These are phyloP conservation scores for Chrysolina americana DNA, from an alignment of 2,888 invertebrate genomes.

Conservation along the genomic window DNA sequence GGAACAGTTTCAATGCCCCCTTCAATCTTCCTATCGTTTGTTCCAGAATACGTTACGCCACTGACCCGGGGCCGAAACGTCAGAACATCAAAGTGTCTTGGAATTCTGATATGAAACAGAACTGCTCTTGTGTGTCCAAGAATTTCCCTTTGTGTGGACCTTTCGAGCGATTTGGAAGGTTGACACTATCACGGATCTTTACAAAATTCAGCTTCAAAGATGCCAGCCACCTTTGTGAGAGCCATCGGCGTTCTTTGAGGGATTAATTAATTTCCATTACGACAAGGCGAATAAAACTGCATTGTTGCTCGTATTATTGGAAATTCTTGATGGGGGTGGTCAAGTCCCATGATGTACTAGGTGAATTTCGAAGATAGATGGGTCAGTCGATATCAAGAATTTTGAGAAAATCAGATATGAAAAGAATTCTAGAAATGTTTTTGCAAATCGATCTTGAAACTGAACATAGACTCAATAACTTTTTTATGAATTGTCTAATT, in stretches of 20 bases:
- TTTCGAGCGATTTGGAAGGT: conserved; percentile 22
- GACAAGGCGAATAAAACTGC: neutral
- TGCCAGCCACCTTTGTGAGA: neutral
- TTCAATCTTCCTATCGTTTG: neutral
- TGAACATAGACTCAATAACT: too few relatives aligned
- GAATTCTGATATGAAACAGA: conserved; percentile 45
- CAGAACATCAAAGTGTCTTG: conserved; percentile 43
- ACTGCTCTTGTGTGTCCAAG: conserved; percentile 43
- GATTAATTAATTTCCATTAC: conserved; percentile 1
- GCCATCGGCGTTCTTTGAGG: neutral
- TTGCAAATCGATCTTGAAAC: too few relatives aligned
- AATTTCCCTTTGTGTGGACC: conserved; percentile 43
- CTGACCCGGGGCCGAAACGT: conserved; percentile 9
- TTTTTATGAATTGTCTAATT: too few relatives aligned
- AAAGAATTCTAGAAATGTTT: too few relatives aligned
- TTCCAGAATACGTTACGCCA: neutral
- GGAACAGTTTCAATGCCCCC: too few relatives aligned
- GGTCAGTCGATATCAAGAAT: neutral
- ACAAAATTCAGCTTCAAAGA: neutral
- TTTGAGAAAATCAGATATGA: too few relatives aligned
- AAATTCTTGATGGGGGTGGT: neutral
- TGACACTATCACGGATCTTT: neutral
- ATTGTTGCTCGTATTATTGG: neutral
- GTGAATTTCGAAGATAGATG: neutral
- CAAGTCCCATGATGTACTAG: neutral